These are phyloP conservation scores for Mallateleia sp. DNA, from an alignment of 2,888 invertebrate species.

Conservation along the genomic window DNA sequence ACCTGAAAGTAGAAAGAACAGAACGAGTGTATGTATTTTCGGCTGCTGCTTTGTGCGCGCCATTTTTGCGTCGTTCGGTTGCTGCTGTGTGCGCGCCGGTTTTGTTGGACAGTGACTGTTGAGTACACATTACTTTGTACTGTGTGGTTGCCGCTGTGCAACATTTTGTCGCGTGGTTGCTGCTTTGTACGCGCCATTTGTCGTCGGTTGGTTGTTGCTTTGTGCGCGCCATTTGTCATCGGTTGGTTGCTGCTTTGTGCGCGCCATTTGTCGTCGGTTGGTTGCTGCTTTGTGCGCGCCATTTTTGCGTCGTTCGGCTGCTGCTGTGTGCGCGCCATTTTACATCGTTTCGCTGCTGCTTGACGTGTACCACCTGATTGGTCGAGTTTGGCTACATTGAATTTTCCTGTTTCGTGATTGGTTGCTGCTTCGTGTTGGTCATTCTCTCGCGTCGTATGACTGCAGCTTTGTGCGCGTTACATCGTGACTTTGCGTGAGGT, in stretches of 20 bases:
- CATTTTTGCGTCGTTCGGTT: background rate
- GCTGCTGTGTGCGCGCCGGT: too few species aligned
- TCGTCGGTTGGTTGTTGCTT: too few species aligned
- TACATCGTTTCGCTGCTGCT: background rate
- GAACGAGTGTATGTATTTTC: too few species aligned
- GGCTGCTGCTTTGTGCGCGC: too few species aligned
- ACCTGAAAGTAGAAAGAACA: too few species aligned
- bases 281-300: background rate
- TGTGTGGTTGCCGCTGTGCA: too few species aligned
- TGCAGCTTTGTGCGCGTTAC: background rate
- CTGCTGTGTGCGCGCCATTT: constrained; percentile 11
- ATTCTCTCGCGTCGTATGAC: background rate
- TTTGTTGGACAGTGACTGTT: too few species aligned
- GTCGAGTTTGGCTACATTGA: too few species aligned
- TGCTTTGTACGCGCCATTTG: background rate
- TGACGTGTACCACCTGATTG: background rate
- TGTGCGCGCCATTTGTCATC: too few species aligned
- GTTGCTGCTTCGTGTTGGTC: background rate
- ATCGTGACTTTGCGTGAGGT: background rate
- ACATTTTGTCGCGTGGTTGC: background rate
- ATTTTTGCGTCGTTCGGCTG: background rate
- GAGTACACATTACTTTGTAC: too few species aligned
- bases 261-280: background rate
- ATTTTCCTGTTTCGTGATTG: background rate
- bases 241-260: background rate